Percentiles rank a stretch among this genome's conserved stretches.
phyloP scores from a whole-genome alignment of 2,888 invertebrate genomes.

The Ectropis crepuscularia region DNA sequence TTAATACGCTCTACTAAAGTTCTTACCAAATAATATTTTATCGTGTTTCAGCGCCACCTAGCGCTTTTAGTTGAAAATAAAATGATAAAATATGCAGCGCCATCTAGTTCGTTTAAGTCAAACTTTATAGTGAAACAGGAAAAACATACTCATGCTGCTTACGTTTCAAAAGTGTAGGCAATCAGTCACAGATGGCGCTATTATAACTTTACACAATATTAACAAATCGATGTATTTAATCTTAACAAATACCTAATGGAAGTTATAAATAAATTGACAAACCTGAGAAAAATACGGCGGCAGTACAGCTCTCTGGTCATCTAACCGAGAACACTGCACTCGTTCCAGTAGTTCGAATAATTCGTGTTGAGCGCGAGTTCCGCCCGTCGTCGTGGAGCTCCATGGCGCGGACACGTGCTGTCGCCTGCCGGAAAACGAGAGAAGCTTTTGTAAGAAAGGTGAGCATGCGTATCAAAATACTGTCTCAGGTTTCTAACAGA shows the following conservation, averaged over 20 bases:
- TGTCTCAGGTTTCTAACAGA: not conserved
- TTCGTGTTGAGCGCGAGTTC: slow-evolving; percentile 88
- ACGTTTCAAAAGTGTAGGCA: not conserved
- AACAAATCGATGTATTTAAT: too few relatives aligned
- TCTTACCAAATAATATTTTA: too few relatives aligned
- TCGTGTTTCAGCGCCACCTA: too few relatives aligned
- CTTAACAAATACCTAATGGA: too few relatives aligned
- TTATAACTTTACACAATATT: not conserved
- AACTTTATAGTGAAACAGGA: not conserved
- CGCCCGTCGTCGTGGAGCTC: slow-evolving; percentile 81
- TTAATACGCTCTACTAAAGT: too few relatives aligned
- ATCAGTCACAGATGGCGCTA: slow-evolving; percentile 31
- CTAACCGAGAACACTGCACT: slow-evolving; percentile 96
- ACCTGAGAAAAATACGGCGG: slow-evolving; percentile 97
- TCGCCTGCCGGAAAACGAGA: slow-evolving; percentile 80
- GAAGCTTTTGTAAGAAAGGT: slow-evolving; percentile 43
- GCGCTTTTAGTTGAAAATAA: too few relatives aligned
- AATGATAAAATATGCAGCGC: not conserved
- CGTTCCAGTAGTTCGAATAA: slow-evolving; percentile 97
- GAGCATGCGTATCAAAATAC: not conserved
- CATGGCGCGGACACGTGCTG: slow-evolving; percentile 86
- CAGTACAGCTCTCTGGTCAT: slow-evolving; percentile 98
- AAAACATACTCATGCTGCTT: too few relatives aligned
- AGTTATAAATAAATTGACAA: slow-evolving; percentile 51
- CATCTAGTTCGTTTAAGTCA: not conserved